Conservation (phyloP, 1,140 invertebrate genomes). For the Solenopsis invicta region DNA sequence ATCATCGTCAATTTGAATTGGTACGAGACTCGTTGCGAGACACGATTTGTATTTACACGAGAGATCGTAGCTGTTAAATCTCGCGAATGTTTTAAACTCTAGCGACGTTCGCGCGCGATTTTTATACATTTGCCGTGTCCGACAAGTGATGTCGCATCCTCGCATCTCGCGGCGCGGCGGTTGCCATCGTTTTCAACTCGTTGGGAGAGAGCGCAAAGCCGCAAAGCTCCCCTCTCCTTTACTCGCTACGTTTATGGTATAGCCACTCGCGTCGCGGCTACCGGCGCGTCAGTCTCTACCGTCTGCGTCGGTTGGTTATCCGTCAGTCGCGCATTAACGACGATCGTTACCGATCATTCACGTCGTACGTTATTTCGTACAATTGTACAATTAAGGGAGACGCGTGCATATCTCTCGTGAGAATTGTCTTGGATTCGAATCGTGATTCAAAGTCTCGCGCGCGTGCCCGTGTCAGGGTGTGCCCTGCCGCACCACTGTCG, state of each 20-base stretch:
- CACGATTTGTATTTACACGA: too few species aligned
- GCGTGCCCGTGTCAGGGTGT: too few species aligned
- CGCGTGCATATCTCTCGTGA: background rate
- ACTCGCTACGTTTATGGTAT: slow-evolving; percentile 38
- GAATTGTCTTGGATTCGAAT: background rate
- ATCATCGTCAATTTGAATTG: too few species aligned
- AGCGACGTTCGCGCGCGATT: slow-evolving; percentile 26
- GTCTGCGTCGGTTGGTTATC: slow-evolving; percentile 75
- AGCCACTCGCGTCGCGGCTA: slow-evolving; percentile 77
- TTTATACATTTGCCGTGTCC: too few species aligned
- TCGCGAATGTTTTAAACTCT: background rate
- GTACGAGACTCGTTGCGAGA: too few species aligned
- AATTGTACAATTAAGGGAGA: background rate
- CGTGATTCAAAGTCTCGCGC: slow-evolving; percentile 73
- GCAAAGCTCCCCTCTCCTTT: slow-evolving; percentile 12
- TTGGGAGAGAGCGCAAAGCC: background rate
- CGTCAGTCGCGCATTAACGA: slow-evolving; percentile 41
- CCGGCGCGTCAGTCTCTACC: slow-evolving; percentile 69
- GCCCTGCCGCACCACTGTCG: background rate
- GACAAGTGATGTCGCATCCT: too few species aligned
- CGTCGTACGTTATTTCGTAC: background rate
- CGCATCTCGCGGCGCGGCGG: too few species aligned
- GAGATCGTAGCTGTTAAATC: background rate
- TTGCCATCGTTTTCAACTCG: too few species aligned
- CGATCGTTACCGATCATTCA: background rate